A percentile compares a stretch with the other conserved stretches of the same genome.
Evolutionary conservation across 2,797 vertebrate genomes (phyloP).

Genomic region (Lutra lutra): DNA sequence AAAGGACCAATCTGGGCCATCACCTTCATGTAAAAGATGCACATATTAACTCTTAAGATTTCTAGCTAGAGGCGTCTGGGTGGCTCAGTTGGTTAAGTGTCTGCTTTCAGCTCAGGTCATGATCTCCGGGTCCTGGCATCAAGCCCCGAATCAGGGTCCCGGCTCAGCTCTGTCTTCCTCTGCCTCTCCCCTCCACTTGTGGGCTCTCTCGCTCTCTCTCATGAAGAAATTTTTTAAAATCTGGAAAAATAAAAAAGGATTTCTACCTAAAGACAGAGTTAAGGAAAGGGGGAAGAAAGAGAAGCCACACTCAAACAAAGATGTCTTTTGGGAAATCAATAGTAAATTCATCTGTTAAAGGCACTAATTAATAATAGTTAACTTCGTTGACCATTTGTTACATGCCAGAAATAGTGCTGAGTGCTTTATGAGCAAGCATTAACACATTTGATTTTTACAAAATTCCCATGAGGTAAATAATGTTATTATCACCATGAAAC

Average conservation of each 20-base stretch:
- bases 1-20: background rate
- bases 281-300: background rate
- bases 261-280: conserved; percentile 1
- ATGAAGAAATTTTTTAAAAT: too few relatives aligned
- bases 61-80: background rate
- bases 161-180: too few relatives aligned
- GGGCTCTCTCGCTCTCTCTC: too few relatives aligned
- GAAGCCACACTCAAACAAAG: conserved; percentile 4
- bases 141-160: too few relatives aligned
- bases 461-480: background rate
- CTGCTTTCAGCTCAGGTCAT: too few relatives aligned
- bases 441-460: background rate
- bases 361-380: background rate
- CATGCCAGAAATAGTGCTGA: background rate
- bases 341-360: conserved; percentile 27
- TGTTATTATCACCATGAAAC: background rate
- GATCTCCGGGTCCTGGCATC: too few relatives aligned
- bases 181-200: too few relatives aligned
- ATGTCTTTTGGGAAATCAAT: background rate
- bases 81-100: too few relatives aligned
- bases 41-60: background rate
- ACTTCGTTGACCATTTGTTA: conserved; percentile 45
- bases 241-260: background rate
- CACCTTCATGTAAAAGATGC: background rate
- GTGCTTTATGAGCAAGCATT: background rate